Evolutionary conservation across 2,888 invertebrate genomes (phyloP).

Genomic region (Drosophila meridiana): DNA sequence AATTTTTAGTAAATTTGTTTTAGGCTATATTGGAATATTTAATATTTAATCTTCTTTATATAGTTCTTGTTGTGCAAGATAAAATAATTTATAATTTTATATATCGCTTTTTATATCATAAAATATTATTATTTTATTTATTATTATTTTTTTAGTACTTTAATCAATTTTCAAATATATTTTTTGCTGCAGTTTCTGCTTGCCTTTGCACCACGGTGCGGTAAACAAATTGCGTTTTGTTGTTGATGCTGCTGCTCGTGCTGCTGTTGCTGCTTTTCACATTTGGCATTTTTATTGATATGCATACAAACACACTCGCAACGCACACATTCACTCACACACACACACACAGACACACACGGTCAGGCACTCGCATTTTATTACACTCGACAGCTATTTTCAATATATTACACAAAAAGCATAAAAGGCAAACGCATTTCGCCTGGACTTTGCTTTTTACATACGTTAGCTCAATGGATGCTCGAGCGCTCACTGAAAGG

Average conservation of each 20-base stretch:
- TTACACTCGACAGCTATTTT: slow-evolving; percentile 82
- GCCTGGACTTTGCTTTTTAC: slow-evolving; percentile 64
- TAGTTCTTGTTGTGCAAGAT: too few relatives aligned
- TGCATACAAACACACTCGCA: slow-evolving; percentile 63
- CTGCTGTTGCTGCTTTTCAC: slow-evolving; percentile 46
- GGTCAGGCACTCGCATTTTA: slow-evolving; percentile 68
- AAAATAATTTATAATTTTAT: too few relatives aligned
- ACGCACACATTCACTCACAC: slow-evolving; percentile 16
- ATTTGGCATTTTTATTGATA: slow-evolving; percentile 79
- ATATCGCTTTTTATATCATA: too few relatives aligned
- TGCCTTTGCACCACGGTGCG: slow-evolving; percentile 29
- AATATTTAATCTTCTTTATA: too few relatives aligned
- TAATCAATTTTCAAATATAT: too few relatives aligned
- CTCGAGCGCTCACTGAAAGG: slow-evolving; percentile 59
- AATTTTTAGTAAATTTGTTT: too few relatives aligned
- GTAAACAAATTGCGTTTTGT: slow-evolving; percentile 77
- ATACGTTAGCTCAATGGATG: slow-evolving; percentile 53
- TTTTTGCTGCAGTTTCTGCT: background rate
- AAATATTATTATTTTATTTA: too few relatives aligned
- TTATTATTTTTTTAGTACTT: too few relatives aligned
- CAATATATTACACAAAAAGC: slow-evolving; percentile 79
- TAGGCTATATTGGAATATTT: too few relatives aligned
- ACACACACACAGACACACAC: slow-evolving; percentile 39
- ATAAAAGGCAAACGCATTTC: slow-evolving; percentile 70
- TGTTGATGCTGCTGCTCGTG: slow-evolving; percentile 31